Evolutionary conservation across 30 jellyfish, hydroid and myxozoan genomes (phyloP), one percentile per base, ranked within the genome.

Genomic region (Phacellophora camtschatica): DNA sequence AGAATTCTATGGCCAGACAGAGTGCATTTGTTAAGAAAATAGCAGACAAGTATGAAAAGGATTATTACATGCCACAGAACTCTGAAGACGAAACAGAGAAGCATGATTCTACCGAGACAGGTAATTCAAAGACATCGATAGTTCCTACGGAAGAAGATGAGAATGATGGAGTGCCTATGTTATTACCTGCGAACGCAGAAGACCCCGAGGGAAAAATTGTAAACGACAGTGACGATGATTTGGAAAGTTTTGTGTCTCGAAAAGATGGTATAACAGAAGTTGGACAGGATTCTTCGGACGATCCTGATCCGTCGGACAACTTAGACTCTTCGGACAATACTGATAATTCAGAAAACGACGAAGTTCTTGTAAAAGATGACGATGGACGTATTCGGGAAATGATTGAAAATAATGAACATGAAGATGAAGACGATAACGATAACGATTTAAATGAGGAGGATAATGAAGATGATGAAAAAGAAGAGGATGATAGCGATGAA

Each of bases 1-100:
- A 84, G 49, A 20, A 58, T 15, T 71, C 95, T 19, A 71, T 84
- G 87, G 87, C 33, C 11, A 71, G 95, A 66, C 95, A 84, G 58
- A 64, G 51, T n/a, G 86, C 85, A 10, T 84, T 84, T 48, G 76
- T 84, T 10, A 71, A 72, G 33, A 72, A 71, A 43, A 72, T 84
- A 0, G 91, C 91, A 13, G 67, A 65, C 41, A 66, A 80, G 22
- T 80, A 80, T 49, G 91, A 80, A 25, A 51, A 80, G 19, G 84
- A 80, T 23, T 80, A 64, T 23, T 80, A 80, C 70, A 8, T 84
- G 25, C 77, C 83, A 15, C 29, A 22, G 61, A 16, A 36, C 5
- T 4, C 62, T 28, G 75, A 25, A 1, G 87, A 46, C 6, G 86
- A 55, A 2, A 62, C 51, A 12, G 77, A 56, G 9, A 69, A 30